Evolutionary conservation across 1,140 invertebrate species (phyloP).

Genomic region (Magallana ariakensis): DNA sequence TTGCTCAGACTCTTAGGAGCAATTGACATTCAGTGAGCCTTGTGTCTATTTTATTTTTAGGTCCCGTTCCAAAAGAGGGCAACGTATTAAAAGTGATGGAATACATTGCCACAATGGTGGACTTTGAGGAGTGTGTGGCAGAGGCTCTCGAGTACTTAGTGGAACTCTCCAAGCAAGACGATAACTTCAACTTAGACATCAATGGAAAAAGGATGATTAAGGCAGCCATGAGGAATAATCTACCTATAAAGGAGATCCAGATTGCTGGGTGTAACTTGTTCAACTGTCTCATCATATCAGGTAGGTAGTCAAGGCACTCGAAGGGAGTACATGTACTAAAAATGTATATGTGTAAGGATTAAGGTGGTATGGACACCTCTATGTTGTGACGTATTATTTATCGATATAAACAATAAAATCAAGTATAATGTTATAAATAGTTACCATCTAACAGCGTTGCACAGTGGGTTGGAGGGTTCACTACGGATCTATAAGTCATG

Average conservation of each 20-base stretch:
- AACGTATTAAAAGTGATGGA: conserved; percentile 64
- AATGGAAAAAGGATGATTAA: conserved; percentile 58
- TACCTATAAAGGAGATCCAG: conserved; percentile 67
- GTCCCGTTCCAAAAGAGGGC: conserved; percentile 64
- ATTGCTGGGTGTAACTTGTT: conserved; percentile 72
- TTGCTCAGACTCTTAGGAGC: too few relatives aligned
- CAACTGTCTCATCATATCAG: conserved; percentile 68
- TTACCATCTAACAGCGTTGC: too few relatives aligned
- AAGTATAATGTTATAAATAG: too few relatives aligned
- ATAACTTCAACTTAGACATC: conserved; percentile 61
- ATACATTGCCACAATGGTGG: conserved; percentile 69
- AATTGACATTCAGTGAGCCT: too few relatives aligned
- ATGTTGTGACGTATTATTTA: too few relatives aligned
- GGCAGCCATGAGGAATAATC: conserved; percentile 55
- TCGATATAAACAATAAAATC: too few relatives aligned
- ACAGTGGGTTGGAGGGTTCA: too few relatives aligned
- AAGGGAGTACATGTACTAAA: too few relatives aligned
- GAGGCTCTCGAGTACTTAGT: conserved; percentile 70
- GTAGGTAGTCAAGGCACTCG: conserved; percentile 62
- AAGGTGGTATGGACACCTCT: too few relatives aligned
- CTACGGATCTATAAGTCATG: too few relatives aligned
- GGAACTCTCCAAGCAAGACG: conserved; percentile 65
- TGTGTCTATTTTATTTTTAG: conserved; percentile 46
- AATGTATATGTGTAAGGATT: too few relatives aligned
- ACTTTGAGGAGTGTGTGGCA: conserved; percentile 71